Percentiles rank a stretch among this genome's conserved stretches.
phyloP scores from a whole-genome alignment of 2,113 vertebrate genomes.

The Otocyon megalotis region DNA sequence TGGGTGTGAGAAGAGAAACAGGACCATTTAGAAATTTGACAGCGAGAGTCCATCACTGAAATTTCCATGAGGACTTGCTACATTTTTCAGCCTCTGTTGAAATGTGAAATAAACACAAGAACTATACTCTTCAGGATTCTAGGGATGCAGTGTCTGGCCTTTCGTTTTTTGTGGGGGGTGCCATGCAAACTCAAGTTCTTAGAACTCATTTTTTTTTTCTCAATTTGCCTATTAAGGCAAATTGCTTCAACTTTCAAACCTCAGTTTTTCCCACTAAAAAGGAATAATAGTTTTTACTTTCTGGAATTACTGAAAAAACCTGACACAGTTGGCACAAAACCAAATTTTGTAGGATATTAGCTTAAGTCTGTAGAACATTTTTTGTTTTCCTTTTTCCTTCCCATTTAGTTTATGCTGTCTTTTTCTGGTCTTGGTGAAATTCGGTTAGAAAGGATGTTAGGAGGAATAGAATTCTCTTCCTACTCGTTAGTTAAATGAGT shows the following conservation, averaged over 20 bases:
- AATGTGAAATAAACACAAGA: slow-evolving; percentile 68
- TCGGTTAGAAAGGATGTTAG: not conserved
- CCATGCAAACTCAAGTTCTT: slow-evolving; percentile 28
- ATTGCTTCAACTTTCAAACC: not conserved
- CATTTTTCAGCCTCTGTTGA: slow-evolving; percentile 58
- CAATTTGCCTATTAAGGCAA: not conserved
- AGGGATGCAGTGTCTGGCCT: not conserved
- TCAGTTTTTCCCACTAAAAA: not conserved
- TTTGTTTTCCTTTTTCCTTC: not conserved
- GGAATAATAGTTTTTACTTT: not conserved
- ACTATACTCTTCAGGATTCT: slow-evolving; percentile 39
- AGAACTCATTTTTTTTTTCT: not conserved
- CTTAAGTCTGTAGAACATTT: not conserved
- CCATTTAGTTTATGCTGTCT: not conserved
- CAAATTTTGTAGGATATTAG: not conserved
- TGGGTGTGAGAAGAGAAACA: slow-evolving; percentile 43
- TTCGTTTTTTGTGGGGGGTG: slow-evolving; percentile 52
- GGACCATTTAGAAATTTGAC: slow-evolving; percentile 72
- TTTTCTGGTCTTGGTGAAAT: slow-evolving; percentile 35
- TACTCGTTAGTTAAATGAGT: not conserved
- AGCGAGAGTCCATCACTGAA: slow-evolving; percentile 71
- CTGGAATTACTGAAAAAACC: not conserved
- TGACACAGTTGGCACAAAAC: not conserved
- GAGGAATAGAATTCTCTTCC: not conserved
- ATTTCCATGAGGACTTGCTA: slow-evolving; percentile 60